Percentiles rank a stretch among this genome's conserved stretches.
These are phyloP conservation scores for Temnothorax rugatulus DNA, from an alignment of 2,888 invertebrate species.

Conservation along the genomic window DNA sequence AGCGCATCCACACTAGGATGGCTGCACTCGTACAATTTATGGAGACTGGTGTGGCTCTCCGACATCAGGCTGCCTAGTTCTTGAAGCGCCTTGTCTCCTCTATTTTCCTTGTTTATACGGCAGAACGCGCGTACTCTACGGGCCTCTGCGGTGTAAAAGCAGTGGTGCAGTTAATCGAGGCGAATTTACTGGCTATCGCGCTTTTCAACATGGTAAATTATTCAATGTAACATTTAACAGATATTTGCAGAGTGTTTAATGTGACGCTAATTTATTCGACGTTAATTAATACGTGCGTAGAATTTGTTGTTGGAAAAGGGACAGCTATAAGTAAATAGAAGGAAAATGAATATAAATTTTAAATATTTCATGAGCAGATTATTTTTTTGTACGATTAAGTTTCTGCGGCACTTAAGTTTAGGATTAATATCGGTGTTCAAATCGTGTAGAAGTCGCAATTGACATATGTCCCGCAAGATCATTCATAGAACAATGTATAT, in stretches of 20 bases:
- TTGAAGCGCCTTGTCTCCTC: too few relatives aligned
- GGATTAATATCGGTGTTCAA: slow-evolving; percentile 14
- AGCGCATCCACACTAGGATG: slow-evolving; percentile 95
- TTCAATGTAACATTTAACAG: not conserved
- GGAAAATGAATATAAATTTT: not conserved
- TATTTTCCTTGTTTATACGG: slow-evolving; percentile 80
- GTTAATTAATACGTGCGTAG: not conserved
- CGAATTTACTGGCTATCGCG: slow-evolving; percentile 37
- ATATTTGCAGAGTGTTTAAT: slow-evolving; percentile 52
- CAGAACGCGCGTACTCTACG: slow-evolving; percentile 89
- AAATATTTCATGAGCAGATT: not conserved
- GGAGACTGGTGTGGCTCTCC: slow-evolving; percentile 95
- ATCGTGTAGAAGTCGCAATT: slow-evolving; percentile 48
- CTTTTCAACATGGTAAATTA: slow-evolving; percentile 19
- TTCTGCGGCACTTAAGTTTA: slow-evolving; percentile 63
- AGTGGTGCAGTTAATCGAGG: slow-evolving; percentile 27
- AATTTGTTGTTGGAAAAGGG: not conserved
- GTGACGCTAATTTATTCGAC: not conserved
- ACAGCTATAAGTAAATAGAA: not conserved
- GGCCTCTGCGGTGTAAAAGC: slow-evolving; percentile 90
- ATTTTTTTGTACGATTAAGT: not conserved
- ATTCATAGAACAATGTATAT: slow-evolving; percentile 68
- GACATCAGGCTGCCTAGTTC: slow-evolving; percentile 94
- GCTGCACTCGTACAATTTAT: slow-evolving; percentile 96
- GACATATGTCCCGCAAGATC: slow-evolving; percentile 47